Evolutionary conservation across 1,140 invertebrate genomes (phyloP), one percentile per base, ranked within the genome.

Genomic region (Paraescarpia echinospica): DNA sequence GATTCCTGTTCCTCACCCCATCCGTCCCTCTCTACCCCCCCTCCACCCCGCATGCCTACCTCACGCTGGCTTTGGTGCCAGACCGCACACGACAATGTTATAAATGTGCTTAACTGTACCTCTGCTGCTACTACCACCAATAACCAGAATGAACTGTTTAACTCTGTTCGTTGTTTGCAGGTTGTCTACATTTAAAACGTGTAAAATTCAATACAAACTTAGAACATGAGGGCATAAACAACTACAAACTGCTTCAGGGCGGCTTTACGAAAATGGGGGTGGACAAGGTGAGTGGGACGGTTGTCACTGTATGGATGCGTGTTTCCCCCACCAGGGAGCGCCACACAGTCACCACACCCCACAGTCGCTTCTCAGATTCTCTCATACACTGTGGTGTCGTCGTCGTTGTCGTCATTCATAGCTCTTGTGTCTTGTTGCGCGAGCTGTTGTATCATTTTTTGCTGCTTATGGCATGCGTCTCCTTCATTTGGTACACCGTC

Each of bases 161-260:
- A 34, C 89, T 35, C 33, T 90, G 35, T 90, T 90, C 34, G 31
- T 33, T 77, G 48, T 89, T 51, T 90, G 34, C 48, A 92, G 94
- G 94, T 90, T 41, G 48, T 90, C 33, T 99, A 93, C 97, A 97
- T 89, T 96, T 99, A 95, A 99, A 99, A 96, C 98, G 98, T 96
- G 98, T 99, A 51, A 99, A 99, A 97, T 99, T 99, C 96, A 98
- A 98, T 96, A 99, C 99, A 94, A 99, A 99, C 96, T 96, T 99
- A 94, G 99, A 99, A 96, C 98, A 99, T 96, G 99, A 99, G 96
- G 99, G 99, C 96, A 99, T 99, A 96, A 98, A 99, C 96, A 99
- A 99, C 96, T 99, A 99, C 96, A 99, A 99, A 97, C 97, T 99
- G 94, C 97, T 99, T 92, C 99, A 99, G 97, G 98, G 98, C 34